Base-by-base conservation (phyloP, 2,113 vertebrate genomes). In the Coregonus clupeaformis region DNA sequence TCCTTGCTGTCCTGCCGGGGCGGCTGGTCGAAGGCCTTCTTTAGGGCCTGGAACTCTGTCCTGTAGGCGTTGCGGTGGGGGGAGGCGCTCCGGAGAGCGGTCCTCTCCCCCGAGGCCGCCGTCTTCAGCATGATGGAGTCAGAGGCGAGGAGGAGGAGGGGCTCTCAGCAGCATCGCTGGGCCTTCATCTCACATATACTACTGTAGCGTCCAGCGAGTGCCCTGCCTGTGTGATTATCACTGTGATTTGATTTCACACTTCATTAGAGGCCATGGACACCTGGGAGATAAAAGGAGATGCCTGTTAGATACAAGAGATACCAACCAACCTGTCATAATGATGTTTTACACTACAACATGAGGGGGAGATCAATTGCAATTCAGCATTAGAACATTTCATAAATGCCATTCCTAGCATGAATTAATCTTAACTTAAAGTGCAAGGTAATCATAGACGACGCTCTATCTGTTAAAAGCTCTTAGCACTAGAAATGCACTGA, bases 21-120 rank as follows among this genome's bases (percentile, higher is more conserved):
- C 89, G 96, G 96, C 89, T 98, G 97, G 92, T 98, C 97, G 84
- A 99, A 99, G 70, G 97, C 96, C 88, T 93, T 97, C 92, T 98
- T 99, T 80, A 99, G 91, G 0, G 98, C 97, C 93, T 99, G 98
- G 90, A 99, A 99, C 91, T 99, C 97, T 74, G 97, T 94, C 74
- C 96, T 93, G 89, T 99, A 99, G 75, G 98, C 97, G 77, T 99
- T 99, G 70, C 98, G 95, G 88, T 99, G 97, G 81, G 98, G 98
- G 87, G 98, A 99, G 88, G 96, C 96, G 91, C 98, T 99, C 91
- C 97, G 94, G 81, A 98, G 94, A 87, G 91, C 94, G 82, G 94
- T 95, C 85, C 97, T 94, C 92, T 99, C 98, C 89, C 95, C 94
- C 27, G 96, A 95, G 90, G 95, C 93, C 92, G 98, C 97, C 0